Evolutionary conservation across 2,888 invertebrate species (phyloP).

Genomic region (Brachynemurus nebulosus): DNA sequence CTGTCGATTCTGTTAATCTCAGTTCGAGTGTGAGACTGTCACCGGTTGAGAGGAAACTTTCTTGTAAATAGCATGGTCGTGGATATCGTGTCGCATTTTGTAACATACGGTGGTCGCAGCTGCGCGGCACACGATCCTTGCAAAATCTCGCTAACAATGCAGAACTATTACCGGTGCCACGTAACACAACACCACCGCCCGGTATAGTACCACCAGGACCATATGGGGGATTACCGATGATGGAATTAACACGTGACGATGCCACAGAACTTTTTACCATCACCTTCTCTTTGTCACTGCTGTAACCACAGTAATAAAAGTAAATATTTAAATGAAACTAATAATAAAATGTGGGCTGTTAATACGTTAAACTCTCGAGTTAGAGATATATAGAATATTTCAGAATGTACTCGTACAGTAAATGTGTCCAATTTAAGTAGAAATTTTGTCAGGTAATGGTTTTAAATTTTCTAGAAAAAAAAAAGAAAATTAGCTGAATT

Average conservation of each 20-base stretch:
- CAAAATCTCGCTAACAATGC: slow-evolving; percentile 71
- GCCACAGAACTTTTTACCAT: background rate
- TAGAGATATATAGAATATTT: no score
- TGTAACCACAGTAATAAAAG: no score
- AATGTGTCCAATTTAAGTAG: no score
- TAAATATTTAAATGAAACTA: no score
- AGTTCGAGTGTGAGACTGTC: slow-evolving; percentile 70
- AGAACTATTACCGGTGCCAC: slow-evolving; percentile 47
- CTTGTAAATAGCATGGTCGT: slow-evolving; percentile 64
- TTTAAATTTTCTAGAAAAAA: no score
- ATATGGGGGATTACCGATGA: background rate
- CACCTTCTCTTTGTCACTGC: slow-evolving; percentile 4
- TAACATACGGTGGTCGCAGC: slow-evolving; percentile 69
- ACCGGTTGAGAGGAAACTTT: slow-evolving; percentile 71
- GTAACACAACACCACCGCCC: slow-evolving; percentile 27
- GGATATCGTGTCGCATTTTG: slow-evolving; percentile 38
- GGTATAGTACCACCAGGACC: background rate
- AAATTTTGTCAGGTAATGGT: no score
- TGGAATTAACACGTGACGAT: slow-evolving; percentile 3
- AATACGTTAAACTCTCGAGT: no score
- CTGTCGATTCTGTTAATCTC: slow-evolving; percentile 67
- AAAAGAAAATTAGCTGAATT: no score
- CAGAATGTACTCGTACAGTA: no score
- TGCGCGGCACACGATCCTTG: slow-evolving; percentile 64
- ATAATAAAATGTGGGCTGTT: no score